Evolutionary conservation across 2,113 vertebrate genomes (phyloP).

Genomic region (Monarcha castaneiventris): DNA sequence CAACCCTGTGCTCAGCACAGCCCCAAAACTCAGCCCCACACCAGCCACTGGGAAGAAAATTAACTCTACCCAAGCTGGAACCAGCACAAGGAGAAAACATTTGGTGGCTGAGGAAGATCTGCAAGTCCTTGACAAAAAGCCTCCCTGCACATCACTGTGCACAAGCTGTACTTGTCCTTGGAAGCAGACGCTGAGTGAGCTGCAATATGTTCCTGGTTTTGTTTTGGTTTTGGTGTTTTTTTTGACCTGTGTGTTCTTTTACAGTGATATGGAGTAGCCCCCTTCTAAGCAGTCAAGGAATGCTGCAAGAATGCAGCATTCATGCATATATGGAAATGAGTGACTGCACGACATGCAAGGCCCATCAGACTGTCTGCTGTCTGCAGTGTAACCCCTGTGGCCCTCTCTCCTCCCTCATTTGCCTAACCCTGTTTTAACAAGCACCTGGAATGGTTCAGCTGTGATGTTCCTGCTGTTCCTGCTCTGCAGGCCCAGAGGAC

Average conservation of each 20-base stretch:
- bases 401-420: not conserved
- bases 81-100: not conserved
- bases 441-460: not conserved
- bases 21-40: not conserved
- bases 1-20: not conserved
- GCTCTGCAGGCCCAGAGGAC: not conserved
- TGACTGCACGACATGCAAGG: not conserved
- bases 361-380: not conserved
- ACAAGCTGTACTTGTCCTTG: not conserved
- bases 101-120: not conserved
- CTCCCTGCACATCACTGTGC: not conserved
- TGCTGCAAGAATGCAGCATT: not conserved
- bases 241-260: not conserved
- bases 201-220: not conserved
- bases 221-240: not conserved
- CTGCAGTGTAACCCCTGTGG: not conserved
- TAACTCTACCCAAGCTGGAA: not conserved
- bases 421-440: not conserved
- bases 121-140: not conserved
- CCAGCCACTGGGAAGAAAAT: not conserved
- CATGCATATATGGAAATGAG: not conserved
- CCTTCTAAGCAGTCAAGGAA: not conserved
- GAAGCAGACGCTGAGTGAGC: not conserved
- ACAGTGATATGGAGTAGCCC: not conserved
- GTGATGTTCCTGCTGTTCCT: constrained; percentile 9